Percentiles rank a stretch among this genome's conserved stretches.
Evolutionary conservation across 2,113 vertebrate genomes (phyloP).

Genomic region (zebrafish (Danio rerio)): GRCz12tu NC_133189.1:46566501-46567000

Average conservation of each 20-base stretch:
- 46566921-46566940: constrained; percentile 61
- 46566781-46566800: constrained; percentile 40
- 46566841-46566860: constrained; percentile 47
- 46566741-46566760: constrained; percentile 35
- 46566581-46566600: background rate
- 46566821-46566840: constrained; percentile 45
- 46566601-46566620: constrained; percentile 6
- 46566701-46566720: constrained; percentile 42
- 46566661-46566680: constrained; percentile 21
- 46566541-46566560: constrained; percentile 15
- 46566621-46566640: constrained; percentile 40
- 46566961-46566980: constrained; percentile 59
- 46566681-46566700: constrained; percentile 46
- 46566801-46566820: constrained; percentile 44
- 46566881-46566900: constrained; percentile 56
- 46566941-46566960: constrained; percentile 56
- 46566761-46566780: constrained; percentile 52
- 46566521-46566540: constrained; percentile 23
- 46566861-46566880: constrained; percentile 37
- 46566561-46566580: constrained; percentile 8
- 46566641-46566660: constrained; percentile 47
- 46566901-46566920: constrained; percentile 54
- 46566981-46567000: constrained; percentile 59
- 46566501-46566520: background rate
- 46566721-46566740: constrained; percentile 51